Conservation (phyloP, 2,797 vertebrate genomes). For the Pangasius sanitwongsei region DNA sequence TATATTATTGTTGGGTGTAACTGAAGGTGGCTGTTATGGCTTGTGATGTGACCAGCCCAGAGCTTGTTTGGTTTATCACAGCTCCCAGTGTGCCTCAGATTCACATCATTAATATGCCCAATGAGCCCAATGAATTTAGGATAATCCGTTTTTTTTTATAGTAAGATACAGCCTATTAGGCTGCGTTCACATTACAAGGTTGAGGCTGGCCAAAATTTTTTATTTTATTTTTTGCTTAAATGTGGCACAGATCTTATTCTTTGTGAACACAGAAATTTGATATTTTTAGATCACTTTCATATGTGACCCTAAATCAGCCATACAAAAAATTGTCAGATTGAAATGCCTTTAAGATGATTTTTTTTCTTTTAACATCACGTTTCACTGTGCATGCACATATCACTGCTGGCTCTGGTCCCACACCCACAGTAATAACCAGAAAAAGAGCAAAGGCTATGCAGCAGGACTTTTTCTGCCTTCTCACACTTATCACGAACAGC, state of each 20-base stretch:
- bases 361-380: background rate
- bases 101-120: constrained; percentile 31
- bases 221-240: background rate
- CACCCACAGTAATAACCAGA: background rate
- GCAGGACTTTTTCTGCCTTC: background rate
- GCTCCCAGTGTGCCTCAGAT: constrained; percentile 48
- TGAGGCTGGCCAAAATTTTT: background rate
- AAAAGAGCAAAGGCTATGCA: constrained; percentile 2
- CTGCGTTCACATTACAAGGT: constrained; percentile 21
- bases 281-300: background rate
- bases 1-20: background rate
- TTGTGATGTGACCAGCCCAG: constrained; percentile 25
- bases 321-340: background rate
- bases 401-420: background rate
- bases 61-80: constrained; percentile 36
- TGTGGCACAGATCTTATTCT: background rate
- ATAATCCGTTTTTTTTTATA: background rate
- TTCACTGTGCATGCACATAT: background rate
- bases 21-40: background rate
- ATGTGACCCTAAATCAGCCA: background rate
- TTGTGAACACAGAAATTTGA: background rate
- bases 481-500: background rate
- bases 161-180: background rate
- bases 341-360: background rate
- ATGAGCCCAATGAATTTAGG: background rate